Evolutionary conservation across 2,113 vertebrate genomes (phyloP), one percentile per base, ranked within the genome.

Genomic region (Egretta garzetta): DNA sequence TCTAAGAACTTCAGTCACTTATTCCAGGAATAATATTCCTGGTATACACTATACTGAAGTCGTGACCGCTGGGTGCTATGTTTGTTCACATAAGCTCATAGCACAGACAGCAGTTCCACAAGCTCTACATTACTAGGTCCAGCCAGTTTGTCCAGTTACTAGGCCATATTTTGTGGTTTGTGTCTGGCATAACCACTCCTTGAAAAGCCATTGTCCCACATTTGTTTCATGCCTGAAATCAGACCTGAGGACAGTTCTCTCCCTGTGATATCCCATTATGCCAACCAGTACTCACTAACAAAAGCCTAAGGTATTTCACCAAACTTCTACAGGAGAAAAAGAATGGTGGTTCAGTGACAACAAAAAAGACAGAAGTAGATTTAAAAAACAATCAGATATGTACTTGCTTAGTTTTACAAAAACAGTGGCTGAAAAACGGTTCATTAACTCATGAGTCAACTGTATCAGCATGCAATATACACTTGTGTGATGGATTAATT

Each of bases 1-100:
- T 98, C 96, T 91, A 98, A 97, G 95, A 97, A 96, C 64, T 71
- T 91, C 26, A 28, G 16, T 83, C 79, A 84, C 32, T 91, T 93
- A 83, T 97, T 98, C 97, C 95, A 96, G 70, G 96, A 98, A 97
- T 68, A 85, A 37, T 75, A 86, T 92, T 88, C 92, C 60, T 91
- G 52, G 59, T 70, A 74, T 79, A 91, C 80, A 62, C 67, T 45
- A 58, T 43, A 24, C 49, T 62, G 37, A 80, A 82, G 66, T 63
- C 23, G 1, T 53, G 67, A 75, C 35, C 0, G 0, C 91, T 79
- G 62, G 50, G 56, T 84, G 63, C 63, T 63, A 6, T 53, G 27
- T 80, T 82, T 81, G 71, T 80, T 80, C 66, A 64, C 70, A 64
- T 58, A 68, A 24, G 64, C 53, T 95, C 37, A 56, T 58, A 90